A percentile compares a stretch with the other conserved stretches of the same genome.
Conservation (phyloP, 1,140 invertebrate species). For the Drosophila repletoides region DNA sequence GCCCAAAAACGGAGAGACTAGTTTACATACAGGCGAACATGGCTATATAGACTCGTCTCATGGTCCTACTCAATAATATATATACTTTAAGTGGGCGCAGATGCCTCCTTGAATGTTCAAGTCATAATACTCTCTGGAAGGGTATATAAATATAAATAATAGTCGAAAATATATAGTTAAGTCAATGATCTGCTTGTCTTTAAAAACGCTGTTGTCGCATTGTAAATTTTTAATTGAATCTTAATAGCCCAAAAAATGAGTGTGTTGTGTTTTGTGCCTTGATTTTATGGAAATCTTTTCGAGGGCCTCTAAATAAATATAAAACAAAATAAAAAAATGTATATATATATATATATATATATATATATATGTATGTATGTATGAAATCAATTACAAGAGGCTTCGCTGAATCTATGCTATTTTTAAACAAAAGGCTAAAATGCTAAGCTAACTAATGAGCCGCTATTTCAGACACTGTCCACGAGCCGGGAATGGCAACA, state of each 20-base stretch:
- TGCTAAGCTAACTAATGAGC: conserved; percentile 27
- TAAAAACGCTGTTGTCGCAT: neutral
- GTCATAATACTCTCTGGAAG: neutral
- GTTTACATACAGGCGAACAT: no score
- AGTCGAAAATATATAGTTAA: neutral
- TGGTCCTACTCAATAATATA: no score
- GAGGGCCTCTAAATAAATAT: conserved; percentile 17
- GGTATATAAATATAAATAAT: neutral
- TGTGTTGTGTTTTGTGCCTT: conserved; percentile 10
- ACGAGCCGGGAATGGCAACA: conserved; percentile 43
- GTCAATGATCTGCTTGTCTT: conserved; percentile 41
- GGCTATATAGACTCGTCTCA: no score
- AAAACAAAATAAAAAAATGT: neutral
- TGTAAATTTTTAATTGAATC: conserved; percentile 51
- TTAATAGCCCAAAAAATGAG: conserved; percentile 31
- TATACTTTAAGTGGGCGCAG: no score
- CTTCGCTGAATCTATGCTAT: conserved; percentile 9
- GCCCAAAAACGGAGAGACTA: no score
- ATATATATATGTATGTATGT: no score
- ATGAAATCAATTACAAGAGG: conserved; percentile 25
- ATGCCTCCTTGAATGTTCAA: no score
- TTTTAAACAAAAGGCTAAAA: conserved; percentile 35
- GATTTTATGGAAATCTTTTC: conserved; percentile 41
- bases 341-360: no score
- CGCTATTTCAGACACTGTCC: conserved; percentile 11